Percentiles rank a stretch among this genome's conserved stretches.
These are phyloP conservation scores for Dryoscopus gambensis DNA, from an alignment of 2,113 vertebrate genomes.

Conservation along the genomic window DNA sequence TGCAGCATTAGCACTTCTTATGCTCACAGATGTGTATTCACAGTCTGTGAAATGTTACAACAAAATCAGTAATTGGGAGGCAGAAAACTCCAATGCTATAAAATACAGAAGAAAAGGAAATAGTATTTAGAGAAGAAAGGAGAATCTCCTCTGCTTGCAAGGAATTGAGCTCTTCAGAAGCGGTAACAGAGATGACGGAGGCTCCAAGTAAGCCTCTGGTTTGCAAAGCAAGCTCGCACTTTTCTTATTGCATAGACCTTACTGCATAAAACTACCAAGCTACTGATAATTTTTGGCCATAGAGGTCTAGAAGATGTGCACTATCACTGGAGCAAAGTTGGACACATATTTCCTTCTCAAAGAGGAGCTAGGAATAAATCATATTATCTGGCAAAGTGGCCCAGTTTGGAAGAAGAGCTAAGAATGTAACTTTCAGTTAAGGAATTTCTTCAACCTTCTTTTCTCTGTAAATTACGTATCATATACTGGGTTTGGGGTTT, in stretches of 20 bases:
- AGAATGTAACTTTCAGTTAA: not conserved
- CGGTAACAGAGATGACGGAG: not conserved
- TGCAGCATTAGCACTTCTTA: not conserved
- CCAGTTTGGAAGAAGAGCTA: not conserved
- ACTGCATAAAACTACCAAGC: not conserved
- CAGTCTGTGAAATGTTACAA: not conserved
- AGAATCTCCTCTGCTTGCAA: not conserved
- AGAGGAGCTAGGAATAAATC: not conserved
- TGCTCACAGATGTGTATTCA: not conserved
- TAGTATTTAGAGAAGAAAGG: not conserved
- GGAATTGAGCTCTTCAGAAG: not conserved
- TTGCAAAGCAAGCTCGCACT: not conserved
- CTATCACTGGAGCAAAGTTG: not conserved
- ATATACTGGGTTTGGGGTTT: rapidly evolving
- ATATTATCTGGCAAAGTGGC: not conserved
- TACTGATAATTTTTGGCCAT: not conserved
- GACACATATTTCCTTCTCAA: not conserved
- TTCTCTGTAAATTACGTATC: not conserved
- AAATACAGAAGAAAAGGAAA: not conserved
- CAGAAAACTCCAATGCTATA: not conserved
- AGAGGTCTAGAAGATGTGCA: not conserved
- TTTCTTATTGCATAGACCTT: not conserved
- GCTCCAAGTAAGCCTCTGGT: not conserved
- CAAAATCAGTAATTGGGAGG: not conserved
- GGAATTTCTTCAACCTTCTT: not conserved